Base-by-base conservation (phyloP, 2,888 invertebrate genomes). In the Dysmachus trigonus region DNA sequence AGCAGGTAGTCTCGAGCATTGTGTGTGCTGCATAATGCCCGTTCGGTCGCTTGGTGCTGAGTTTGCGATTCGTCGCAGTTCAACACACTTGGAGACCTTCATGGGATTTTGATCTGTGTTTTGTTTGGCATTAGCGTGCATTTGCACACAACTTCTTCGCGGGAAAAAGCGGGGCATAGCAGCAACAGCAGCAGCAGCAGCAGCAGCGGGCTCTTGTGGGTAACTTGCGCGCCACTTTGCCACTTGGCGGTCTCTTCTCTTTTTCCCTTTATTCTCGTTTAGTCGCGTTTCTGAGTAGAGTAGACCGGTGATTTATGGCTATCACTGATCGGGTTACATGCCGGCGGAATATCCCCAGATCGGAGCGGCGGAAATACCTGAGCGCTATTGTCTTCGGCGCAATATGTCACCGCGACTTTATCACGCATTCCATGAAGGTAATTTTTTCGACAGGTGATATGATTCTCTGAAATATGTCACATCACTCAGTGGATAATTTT, bases 11-110 rank as follows among this genome's bases (percentile, higher is more conserved):
- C 27, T 77, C 47, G 15, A 13, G 27, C 62, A 62, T 62, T 62
- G 10, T 62, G 62, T 62, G 10, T 62, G 62, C 10, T n/a, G 18
- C 8, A 51, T 51, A n/a, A 13, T 62, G 27, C 62, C 18, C 7
- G 62, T 10, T 22, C 47, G 51, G 10, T 77, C 2, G 22, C 13
- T 27, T 30, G 77, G 13, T 51, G 77, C 77, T 77, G 77, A 77
- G 51, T 77, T 77, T 27, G 77, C 77, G 35, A 77, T 77, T 77
- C 77, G 77, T 47, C 15, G 41, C 77, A 47, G 77, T 77, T 77
- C 77, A 77, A 77, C 77, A 77, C 77, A 77, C 77, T 77, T 77
- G 47, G 77, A 47, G 77, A 77, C 77, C 77, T 77, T 77, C 77
- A 30, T 51, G 47, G 77, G 77, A 41, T 77, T 62, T 47, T 77